Evolutionary conservation across 2,113 vertebrate species (phyloP).

Genomic region (Trochalopteron elliotii): DNA sequence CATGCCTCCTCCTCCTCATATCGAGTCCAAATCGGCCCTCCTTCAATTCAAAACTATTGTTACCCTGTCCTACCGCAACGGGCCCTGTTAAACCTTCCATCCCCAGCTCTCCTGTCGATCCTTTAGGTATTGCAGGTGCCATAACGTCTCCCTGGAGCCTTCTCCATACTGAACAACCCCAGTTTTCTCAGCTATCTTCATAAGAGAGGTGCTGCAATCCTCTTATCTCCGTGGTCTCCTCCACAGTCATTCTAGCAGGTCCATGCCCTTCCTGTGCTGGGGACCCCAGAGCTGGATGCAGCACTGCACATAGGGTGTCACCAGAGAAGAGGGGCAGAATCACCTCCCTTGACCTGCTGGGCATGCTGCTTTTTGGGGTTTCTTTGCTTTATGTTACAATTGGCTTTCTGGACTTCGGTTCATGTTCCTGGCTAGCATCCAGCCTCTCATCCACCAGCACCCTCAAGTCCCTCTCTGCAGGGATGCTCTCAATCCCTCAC

Average conservation of each 20-base stretch:
- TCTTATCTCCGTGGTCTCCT: neutral
- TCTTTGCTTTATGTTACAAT: neutral
- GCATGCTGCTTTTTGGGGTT: neutral
- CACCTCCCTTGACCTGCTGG: too few relatives aligned
- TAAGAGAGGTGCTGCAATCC: neutral
- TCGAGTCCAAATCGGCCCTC: neutral
- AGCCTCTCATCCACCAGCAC: neutral
- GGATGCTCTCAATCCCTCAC: neutral
- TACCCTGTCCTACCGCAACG: fast-evolving
- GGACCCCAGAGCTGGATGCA: neutral
- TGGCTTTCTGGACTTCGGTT: fast-evolving
- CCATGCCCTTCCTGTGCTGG: neutral
- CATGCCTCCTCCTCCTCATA: neutral
- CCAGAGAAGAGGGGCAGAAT: neutral
- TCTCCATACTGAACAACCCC: neutral
- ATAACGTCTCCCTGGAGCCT: neutral
- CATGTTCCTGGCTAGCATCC: neutral
- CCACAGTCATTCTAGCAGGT: too few relatives aligned
- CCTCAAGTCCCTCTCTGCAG: neutral
- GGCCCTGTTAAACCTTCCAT: too few relatives aligned
- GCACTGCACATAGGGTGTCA: neutral
- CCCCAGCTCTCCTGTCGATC: too few relatives aligned
- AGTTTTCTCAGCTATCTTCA: neutral
- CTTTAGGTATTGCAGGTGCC: too few relatives aligned
- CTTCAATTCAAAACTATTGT: neutral